Base-by-base conservation (phyloP, 1,140 invertebrate genomes). In the Polypedilum vanderplanki region DNA sequence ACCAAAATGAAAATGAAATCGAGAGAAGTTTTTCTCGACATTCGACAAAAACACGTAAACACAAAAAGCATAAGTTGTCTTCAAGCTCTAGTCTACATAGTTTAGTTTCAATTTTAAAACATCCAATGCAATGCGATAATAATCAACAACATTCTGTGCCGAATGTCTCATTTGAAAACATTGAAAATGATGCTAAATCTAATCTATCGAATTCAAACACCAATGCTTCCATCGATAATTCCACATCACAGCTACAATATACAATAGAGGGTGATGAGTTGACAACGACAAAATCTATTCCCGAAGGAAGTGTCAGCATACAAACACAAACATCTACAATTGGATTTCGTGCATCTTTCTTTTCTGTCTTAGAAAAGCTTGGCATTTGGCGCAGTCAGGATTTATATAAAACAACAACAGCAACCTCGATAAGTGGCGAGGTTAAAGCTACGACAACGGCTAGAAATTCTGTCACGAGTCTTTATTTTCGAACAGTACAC, bases 281-380 rank as follows among this genome's bases (percentile, higher is more conserved):
- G 46, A 2, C 46, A 8, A 15, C 46, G 24, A 33, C 24, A 57
- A 57, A 57, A n/a, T 15, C 46, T 15, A 57, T n/a, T n/a, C n/a
- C 12, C 3, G 46, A n/a, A 57, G 12, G 15, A 7, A 70, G 9
- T 17, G 65, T 4, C 9, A 70, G 65, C 18, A 70, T 7, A 70
- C 17, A 18, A 1, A 70, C 65, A 20, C 65, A 70, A 22, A 70
- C 76, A 86, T 8, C 65, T 4, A 70, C 65, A 22, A 70, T 70
- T 20, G 65, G 65, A n/a, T 70, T 70, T 70, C 84, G 88, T 75
- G 86, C 87, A 77, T 88, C 87, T 22, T 84, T 90, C 78, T 84
- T 90, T 73, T 88, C 87, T 77, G 86, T 90, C 75, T 85, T 90
- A 76, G 89, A 88, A 76, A 90, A 90, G 80, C 80, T 90, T 79